phyloP scores from a whole-genome alignment of 2,888 invertebrate species.

The Laspeyria flexula region DNA sequence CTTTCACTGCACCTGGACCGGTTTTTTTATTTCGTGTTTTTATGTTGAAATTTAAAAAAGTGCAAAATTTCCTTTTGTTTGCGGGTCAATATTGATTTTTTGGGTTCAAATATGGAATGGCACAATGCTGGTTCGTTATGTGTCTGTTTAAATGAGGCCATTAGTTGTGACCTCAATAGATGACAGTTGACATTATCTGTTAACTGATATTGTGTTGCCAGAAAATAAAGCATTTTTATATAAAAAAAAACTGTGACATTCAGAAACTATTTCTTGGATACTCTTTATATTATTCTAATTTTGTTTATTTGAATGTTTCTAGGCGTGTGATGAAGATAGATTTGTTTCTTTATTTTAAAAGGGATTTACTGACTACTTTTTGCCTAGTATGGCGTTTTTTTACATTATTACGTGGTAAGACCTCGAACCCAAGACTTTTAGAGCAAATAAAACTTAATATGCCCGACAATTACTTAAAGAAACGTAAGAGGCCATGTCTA shows the following conservation, averaged over 20 bases:
- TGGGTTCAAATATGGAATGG: constrained; percentile 56
- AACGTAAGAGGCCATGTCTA: too few species aligned
- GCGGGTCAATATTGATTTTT: constrained; percentile 83
- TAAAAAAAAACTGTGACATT: not conserved
- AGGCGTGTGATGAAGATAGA: too few species aligned
- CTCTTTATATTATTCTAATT: too few species aligned
- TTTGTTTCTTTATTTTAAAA: too few species aligned
- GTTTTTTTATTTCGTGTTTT: constrained; percentile 62
- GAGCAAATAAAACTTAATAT: too few species aligned
- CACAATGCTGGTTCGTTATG: constrained; percentile 80
- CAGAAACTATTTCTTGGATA: not conserved
- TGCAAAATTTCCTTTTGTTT: constrained; percentile 79
- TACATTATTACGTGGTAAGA: too few species aligned
- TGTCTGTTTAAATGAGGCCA: constrained; percentile 69
- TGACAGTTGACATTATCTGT: constrained; percentile 47
- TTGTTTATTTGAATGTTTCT: too few species aligned
- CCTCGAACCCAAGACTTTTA: too few species aligned
- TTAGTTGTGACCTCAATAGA: constrained; percentile 62
- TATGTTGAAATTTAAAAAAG: constrained; percentile 78
- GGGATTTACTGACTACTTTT: too few species aligned
- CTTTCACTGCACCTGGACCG: constrained; percentile 80
- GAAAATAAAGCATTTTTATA: constrained; percentile 6
- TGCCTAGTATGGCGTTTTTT: too few species aligned
- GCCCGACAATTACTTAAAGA: too few species aligned
- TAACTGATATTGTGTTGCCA: constrained; percentile 3